Base-by-base conservation (phyloP, 2,113 vertebrate species). In the Motacilla alba region DNA sequence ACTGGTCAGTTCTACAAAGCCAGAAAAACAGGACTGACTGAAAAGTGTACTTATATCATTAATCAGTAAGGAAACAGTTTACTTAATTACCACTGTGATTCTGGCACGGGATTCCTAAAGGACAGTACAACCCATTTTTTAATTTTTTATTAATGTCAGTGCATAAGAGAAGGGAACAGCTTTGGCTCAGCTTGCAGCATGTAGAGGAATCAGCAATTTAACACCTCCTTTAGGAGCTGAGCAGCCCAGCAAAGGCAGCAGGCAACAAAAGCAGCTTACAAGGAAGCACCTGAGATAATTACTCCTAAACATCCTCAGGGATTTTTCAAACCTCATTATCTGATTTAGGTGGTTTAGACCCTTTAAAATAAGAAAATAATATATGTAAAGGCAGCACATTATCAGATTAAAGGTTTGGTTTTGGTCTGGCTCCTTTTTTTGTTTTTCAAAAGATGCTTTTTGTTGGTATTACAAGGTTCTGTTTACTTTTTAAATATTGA, bases 261-360 rank as follows among this genome's bases (percentile, higher is more conserved):
- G 30, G 63, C 43, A 88, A 70, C n/a, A 60, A 68, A 77, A 28
- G 46, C 53, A 60, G 21, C 37, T 75, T 28, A 56, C 41, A 64
- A 64, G 59, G 52, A 87, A 95, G 31, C 70, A 83, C 50, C 84
- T 66, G 62, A 91, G 63, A 85, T 73, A 93, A 94, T 94, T 93
- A 85, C 70, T 64, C 12, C 70, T 89, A 85, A 91, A 95, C 33
- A 79, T 58, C 94, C 94, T 69, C 78, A 69, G 55, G 67, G 76
- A 33, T 66, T 89, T 95, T 92, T 82, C 69, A 93, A 79, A 83
- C 49, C 35, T 93, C 53, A 53, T 86, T 87, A 91, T 79, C 74
- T 93, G 84, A 93, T 79, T 82, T 31, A 58, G 73, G 75, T 69
- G 53, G 30, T 85, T 93, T 69, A 92, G 56, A 74, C 41, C 69